Evolutionary conservation across 2,113 vertebrate genomes (phyloP).

Genomic region (Colossoma macropomum): DNA sequence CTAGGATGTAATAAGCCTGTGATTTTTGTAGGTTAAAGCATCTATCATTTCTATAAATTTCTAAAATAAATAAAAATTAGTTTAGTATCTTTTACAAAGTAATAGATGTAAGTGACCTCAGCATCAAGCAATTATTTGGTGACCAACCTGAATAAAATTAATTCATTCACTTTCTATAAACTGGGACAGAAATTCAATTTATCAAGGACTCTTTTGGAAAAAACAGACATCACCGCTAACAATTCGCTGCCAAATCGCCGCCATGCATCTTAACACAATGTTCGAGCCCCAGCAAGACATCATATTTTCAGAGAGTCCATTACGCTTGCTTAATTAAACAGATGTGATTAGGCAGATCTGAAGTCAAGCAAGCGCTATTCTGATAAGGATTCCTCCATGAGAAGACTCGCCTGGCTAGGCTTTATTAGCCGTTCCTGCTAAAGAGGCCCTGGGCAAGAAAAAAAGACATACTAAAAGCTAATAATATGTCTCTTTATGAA

Average conservation of each 20-base stretch:
- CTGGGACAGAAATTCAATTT: too few species aligned
- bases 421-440: conserved; percentile 73
- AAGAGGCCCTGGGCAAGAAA: conserved; percentile 45
- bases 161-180: too few species aligned
- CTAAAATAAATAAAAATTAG: too few species aligned
- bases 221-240: background rate
- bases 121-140: too few species aligned
- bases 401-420: conserved; percentile 65
- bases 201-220: too few species aligned
- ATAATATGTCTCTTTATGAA: conserved; percentile 55
- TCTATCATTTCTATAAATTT: too few species aligned
- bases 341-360: conserved; percentile 78
- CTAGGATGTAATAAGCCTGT: too few species aligned
- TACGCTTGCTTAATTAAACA: conserved; percentile 81
- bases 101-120: too few species aligned
- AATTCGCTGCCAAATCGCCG: conserved; percentile 58
- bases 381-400: conserved; percentile 63
- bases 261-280: conserved; percentile 63
- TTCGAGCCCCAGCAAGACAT: conserved; percentile 67
- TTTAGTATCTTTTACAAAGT: too few species aligned
- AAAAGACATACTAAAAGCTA: conserved; percentile 48
- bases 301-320: conserved; percentile 75
- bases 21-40: too few species aligned
- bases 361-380: conserved; percentile 71
- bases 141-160: too few species aligned